Evolutionary conservation across 2,797 vertebrate species (phyloP), one percentile per base, ranked within the genome.

Genomic region (Rhinichthys osculus): DNA sequence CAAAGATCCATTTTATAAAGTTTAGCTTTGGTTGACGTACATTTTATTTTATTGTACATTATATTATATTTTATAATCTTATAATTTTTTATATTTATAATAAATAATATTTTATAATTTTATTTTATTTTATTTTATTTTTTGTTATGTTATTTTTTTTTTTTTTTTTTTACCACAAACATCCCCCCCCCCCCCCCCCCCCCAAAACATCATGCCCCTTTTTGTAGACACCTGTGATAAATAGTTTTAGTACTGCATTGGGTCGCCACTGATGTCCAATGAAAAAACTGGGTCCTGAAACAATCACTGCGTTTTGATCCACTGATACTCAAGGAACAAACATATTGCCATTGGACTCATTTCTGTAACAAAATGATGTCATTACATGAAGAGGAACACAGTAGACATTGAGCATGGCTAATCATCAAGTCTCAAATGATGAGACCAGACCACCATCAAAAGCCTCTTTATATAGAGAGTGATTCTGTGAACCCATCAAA

Each of bases 401-500:
- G 77, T 42, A 13, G 59, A 13, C 78, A 78, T 62, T 62, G 47
- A 66, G 27, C 47, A 66, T 21, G 17, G 40, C 78, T 33, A n/a
- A 79, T 79, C 40, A 38, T 78, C 54, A 54, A 3, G 35, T 40
- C 76, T 62, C 54, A 27, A 10, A 27, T 42, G 35, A 78, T 66
- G 59, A 33, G 78, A 44, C 17, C 40, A 66, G 59, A 79, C 40
- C 27, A 66, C 17, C 78, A 79, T 66, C 27, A 79, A 47, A 79
- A 79, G 40, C 59, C 40, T 66, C 40, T 79, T 66, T 79, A 33
- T 44, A 27, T 79, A 79, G 38, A 44, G 77, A 47, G 40, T 19
- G n/a, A 79, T 79, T 64, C 38, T 47, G 40, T 11, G 6, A 79
- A 66, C n/a, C 59, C 76, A 78, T n/a, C 35, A n/a, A 59, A 78